Evolutionary conservation across 2,888 invertebrate genomes (phyloP).

Genomic region (Aethes cnicana): DNA sequence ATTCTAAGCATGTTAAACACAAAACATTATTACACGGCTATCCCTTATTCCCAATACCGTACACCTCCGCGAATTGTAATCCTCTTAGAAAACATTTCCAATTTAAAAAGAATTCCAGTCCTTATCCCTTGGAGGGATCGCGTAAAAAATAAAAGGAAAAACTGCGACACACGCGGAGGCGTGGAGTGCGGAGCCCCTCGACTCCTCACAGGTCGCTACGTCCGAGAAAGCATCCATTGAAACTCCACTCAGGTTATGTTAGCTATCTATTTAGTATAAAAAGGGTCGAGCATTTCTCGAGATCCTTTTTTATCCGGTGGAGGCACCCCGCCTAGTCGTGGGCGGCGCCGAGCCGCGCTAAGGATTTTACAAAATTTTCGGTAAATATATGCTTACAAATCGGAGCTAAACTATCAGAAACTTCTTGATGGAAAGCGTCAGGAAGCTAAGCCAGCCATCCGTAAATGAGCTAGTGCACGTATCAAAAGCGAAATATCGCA

Average conservation of each 20-base stretch:
- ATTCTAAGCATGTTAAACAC: conserved; percentile 61
- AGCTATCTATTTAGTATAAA: conserved; percentile 83
- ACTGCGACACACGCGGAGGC: conserved; percentile 63
- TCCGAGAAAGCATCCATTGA: conserved; percentile 81
- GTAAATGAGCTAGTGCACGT: no score
- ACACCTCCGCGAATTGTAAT: conserved; percentile 81
- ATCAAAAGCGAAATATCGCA: no score
- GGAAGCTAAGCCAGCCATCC: no score
- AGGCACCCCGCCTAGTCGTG: conserved; percentile 48
- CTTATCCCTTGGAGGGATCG: conserved; percentile 78
- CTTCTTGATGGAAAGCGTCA: no score
- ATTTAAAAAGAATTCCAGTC: conserved; percentile 81
- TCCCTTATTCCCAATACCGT: conserved; percentile 66
- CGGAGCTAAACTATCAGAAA: no score
- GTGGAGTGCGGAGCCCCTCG: conserved; percentile 58
- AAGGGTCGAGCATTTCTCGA: conserved; percentile 78
- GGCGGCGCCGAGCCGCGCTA: conserved; percentile 28
- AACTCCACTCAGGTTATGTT: conserved; percentile 82
- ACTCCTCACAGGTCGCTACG: conserved; percentile 80
- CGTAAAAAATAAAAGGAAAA: conserved; percentile 81
- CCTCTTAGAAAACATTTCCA: conserved; percentile 83
- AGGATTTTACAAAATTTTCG: conserved; percentile 30
- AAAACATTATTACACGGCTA: conserved; percentile 61
- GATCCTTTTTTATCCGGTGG: conserved; percentile 78
- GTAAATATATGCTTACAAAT: conserved; percentile 28